Percentiles rank a stretch among this genome's conserved stretches.
Conservation (phyloP, 2,113 vertebrate species). For the Bombycilla garrulus region DNA sequence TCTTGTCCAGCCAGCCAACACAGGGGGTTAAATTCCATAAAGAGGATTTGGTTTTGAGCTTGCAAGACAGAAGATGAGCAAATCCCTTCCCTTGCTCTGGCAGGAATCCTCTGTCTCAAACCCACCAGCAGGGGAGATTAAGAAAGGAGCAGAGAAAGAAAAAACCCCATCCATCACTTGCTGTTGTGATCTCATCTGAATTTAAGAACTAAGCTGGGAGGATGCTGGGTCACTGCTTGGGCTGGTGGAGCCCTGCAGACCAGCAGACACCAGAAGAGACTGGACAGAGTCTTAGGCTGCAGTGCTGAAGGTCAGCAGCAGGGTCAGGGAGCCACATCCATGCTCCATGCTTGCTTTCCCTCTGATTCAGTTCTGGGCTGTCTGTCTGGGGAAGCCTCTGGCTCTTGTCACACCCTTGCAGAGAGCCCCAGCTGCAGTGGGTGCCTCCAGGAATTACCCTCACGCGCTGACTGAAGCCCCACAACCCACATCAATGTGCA, state of each 20-base stretch:
- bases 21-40: slow-evolving; percentile 41
- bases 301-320: not conserved
- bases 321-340: not conserved
- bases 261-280: not conserved
- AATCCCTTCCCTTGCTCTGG: slow-evolving; percentile 53
- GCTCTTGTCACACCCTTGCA: not conserved
- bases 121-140: slow-evolving; percentile 54
- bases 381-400: not conserved
- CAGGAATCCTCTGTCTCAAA: slow-evolving; percentile 54
- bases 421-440: not conserved
- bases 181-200: slow-evolving; percentile 25
- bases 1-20: not conserved
- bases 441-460: not conserved
- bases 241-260: slow-evolving; percentile 1
- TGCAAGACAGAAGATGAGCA: slow-evolving; percentile 55
- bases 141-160: not conserved
- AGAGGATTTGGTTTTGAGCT: slow-evolving; percentile 60
- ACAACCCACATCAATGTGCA: rapidly evolving
- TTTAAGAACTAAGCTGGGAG: slow-evolving; percentile 6
- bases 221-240: not conserved
- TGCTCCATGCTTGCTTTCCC: rapidly evolving
- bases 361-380: not conserved
- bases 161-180: not conserved
- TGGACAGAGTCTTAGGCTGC: not conserved
- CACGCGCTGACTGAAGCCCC: rapidly evolving